These are phyloP conservation scores for Lutraria lutraria DNA, from an alignment of 2,888 invertebrate species.

Conservation along the genomic window DNA sequence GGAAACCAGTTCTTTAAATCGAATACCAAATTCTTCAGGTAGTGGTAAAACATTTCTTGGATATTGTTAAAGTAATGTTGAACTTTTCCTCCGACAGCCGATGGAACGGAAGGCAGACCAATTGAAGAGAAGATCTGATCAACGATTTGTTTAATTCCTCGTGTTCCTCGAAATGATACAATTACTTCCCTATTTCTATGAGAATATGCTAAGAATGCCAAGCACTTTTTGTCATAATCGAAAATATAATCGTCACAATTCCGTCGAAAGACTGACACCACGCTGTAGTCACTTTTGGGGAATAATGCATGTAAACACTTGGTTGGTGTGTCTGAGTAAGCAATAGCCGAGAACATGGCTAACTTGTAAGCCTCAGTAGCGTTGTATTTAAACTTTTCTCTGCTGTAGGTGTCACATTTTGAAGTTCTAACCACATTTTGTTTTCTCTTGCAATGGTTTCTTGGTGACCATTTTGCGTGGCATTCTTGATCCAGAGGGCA, in stretches of 20 bases:
- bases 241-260: constrained; percentile 59
- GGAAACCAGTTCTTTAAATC: constrained; percentile 47
- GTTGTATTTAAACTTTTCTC: constrained; percentile 42
- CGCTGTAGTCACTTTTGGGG: constrained; percentile 44
- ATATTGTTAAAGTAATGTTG: constrained; percentile 63
- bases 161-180: constrained; percentile 59
- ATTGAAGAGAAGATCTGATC: constrained; percentile 54
- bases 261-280: constrained; percentile 13
- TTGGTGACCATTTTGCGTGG: constrained; percentile 43
- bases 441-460: constrained; percentile 43
- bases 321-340: constrained; percentile 56
- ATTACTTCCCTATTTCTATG: constrained; percentile 57
- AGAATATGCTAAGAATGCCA: constrained; percentile 47
- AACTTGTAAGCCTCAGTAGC: constrained; percentile 53
- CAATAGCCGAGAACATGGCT: constrained; percentile 57
- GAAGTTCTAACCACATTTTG: constrained; percentile 14
- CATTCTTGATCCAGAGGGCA: constrained; percentile 58
- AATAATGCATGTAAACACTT: constrained; percentile 51
- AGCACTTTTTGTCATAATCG: constrained; percentile 60
- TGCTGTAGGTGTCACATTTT: constrained; percentile 27
- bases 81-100: constrained; percentile 56
- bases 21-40: constrained; percentile 26
- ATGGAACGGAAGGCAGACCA: constrained; percentile 28
- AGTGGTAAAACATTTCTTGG: constrained; percentile 44
- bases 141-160: constrained; percentile 53